These are phyloP conservation scores for Ecliptopera silaceata DNA, from an alignment of 2,888 invertebrate genomes.

Conservation along the genomic window DNA sequence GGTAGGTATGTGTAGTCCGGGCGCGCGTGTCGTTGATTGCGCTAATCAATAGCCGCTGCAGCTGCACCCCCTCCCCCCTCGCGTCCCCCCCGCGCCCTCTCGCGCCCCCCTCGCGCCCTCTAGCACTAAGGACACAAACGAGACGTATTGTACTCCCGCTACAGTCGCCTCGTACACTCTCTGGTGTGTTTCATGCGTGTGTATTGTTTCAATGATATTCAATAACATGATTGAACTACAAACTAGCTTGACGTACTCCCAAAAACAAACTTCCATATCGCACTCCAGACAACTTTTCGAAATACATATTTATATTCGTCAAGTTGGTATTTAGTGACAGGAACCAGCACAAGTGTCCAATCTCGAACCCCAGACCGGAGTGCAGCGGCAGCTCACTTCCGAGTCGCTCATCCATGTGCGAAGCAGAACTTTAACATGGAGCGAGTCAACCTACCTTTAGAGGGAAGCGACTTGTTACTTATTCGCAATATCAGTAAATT, in stretches of 20 bases:
- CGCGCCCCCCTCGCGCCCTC: slow-evolving; percentile 6
- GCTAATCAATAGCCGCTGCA: slow-evolving; percentile 70
- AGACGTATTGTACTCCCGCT: no score
- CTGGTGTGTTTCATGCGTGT: no score
- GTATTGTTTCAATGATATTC: no score
- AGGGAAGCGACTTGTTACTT: no score
- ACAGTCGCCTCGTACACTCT: no score
- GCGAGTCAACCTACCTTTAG: no score
- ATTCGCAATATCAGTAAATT: no score
- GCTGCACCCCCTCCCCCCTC: slow-evolving; percentile 46
- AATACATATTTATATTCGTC: no score
- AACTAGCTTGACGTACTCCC: no score
- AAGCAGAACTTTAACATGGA: slow-evolving; percentile 11
- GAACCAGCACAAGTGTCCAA: neutral
- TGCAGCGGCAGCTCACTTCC: neutral
- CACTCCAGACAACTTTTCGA: no score
- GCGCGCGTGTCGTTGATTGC: slow-evolving; percentile 38
- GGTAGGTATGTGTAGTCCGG: neutral
- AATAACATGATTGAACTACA: no score
- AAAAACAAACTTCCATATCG: no score
- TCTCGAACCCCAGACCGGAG: neutral
- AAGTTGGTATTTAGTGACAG: neutral
- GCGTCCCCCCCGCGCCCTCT: slow-evolving; percentile 6
- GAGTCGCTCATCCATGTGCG: slow-evolving; percentile 10
- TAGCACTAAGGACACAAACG: slow-evolving; percentile 3